Percentiles rank a stretch among this genome's conserved stretches.
Evolutionary conservation across 2,888 invertebrate genomes (phyloP).

Genomic region (Hecatera dysodea): DNA sequence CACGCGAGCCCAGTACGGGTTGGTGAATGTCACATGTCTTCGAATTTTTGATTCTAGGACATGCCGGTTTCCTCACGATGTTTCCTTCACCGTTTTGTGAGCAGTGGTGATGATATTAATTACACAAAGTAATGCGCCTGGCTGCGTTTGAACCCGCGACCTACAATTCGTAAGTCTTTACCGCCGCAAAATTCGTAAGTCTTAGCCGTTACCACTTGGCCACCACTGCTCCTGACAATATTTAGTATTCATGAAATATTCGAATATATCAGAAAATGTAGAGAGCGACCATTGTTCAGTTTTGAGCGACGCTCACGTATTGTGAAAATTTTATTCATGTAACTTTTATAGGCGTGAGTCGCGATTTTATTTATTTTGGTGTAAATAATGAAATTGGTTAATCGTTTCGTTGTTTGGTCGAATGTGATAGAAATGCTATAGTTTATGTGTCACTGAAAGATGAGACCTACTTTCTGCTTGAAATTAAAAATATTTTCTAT

Average conservation of each 20-base stretch:
- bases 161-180: no score
- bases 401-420: neutral
- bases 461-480: neutral
- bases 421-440: neutral
- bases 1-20: no score
- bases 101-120: no score
- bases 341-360: neutral
- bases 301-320: neutral
- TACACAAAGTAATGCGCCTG: no score
- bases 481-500: neutral
- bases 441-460: neutral
- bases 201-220: no score
- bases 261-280: neutral
- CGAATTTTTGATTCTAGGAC: no score
- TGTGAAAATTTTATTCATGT: neutral
- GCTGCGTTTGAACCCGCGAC: no score
- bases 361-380: slow-evolving; percentile 8
- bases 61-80: no score
- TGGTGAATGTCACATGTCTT: no score
- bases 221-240: no score
- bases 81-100: no score
- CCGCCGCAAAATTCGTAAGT: no score
- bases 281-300: slow-evolving; percentile 5
- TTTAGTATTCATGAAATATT: slow-evolving; percentile 23
- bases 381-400: neutral